These are phyloP conservation scores for Numenius phaeopus DNA, from an alignment of 2,797 vertebrate genomes.

Conservation along the genomic window DNA sequence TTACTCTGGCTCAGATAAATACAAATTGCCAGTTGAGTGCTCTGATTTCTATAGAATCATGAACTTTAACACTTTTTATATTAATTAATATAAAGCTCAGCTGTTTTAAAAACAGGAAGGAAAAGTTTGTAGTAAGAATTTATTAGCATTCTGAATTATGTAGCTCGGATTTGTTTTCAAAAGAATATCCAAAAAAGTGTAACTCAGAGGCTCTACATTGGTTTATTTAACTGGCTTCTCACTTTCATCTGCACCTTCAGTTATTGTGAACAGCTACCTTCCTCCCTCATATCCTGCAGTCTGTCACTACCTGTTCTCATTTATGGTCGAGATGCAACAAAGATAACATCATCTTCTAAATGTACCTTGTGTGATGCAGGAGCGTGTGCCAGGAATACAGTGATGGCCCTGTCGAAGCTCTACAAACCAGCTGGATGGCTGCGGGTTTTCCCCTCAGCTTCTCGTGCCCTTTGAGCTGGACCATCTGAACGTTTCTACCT, in stretches of 20 bases:
- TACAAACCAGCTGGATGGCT: conserved; percentile 57
- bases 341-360: conserved; percentile 49
- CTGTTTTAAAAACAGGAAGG: neutral
- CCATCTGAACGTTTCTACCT: conserved; percentile 29
- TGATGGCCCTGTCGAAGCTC: conserved; percentile 24
- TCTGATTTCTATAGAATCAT: conserved; percentile 22
- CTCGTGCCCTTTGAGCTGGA: conserved; percentile 4
- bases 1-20: conserved; percentile 70
- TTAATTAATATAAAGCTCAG: neutral
- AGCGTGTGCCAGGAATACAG: conserved; percentile 63
- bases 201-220: neutral
- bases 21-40: conserved; percentile 63
- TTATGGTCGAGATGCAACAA: neutral
- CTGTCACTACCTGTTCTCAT: conserved; percentile 30
- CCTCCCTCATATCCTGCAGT: neutral
- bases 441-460: neutral
- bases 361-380: conserved; percentile 42
- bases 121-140: conserved; percentile 36
- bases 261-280: neutral
- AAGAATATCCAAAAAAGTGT: conserved; percentile 18
- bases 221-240: conserved; percentile 23
- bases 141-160: conserved; percentile 39
- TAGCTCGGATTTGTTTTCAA: conserved; percentile 25
- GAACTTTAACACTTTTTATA: conserved; percentile 49
- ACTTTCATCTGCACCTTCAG: conserved; percentile 21